Evolutionary conservation across 2,797 vertebrate genomes (phyloP).

Genomic region (Hybognathus amarus): DNA sequence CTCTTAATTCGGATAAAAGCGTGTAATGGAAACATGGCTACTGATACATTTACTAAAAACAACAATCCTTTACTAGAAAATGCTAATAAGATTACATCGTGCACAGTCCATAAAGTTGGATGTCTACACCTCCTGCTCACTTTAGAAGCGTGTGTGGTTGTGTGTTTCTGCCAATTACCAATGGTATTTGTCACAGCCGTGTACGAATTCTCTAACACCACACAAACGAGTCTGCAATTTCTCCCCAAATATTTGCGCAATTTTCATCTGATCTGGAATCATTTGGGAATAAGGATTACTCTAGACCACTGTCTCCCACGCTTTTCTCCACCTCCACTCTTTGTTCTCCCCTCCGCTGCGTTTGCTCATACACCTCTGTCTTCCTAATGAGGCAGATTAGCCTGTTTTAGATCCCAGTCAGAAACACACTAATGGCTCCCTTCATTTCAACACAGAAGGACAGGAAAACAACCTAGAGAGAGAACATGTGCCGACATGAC

Average conservation of each 20-base stretch:
- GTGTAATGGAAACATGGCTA: too few species aligned
- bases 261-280: conserved; percentile 38
- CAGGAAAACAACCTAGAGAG: conserved; percentile 18
- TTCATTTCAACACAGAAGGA: conserved; percentile 20
- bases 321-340: conserved; percentile 31
- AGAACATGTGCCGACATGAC: conserved; percentile 22
- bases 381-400: conserved; percentile 65
- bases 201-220: conserved; percentile 36
- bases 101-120: conserved; percentile 4
- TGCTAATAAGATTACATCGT: background rate
- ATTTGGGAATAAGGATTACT: conserved; percentile 56
- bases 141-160: conserved; percentile 3
- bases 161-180: conserved; percentile 27
- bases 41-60: too few species aligned
- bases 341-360: conserved; percentile 40
- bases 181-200: background rate
- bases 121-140: conserved; percentile 3
- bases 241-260: conserved; percentile 51
- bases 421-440: conserved; percentile 28
- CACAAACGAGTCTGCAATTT: conserved; percentile 29
- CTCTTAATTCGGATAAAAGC: too few species aligned
- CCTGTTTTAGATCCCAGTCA: conserved; percentile 46
- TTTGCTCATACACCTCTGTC: conserved; percentile 51
- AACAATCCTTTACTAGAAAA: background rate
- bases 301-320: conserved; percentile 48